Conservation (phyloP, 2,113 vertebrate species). For the Lophura nycthemera region DNA sequence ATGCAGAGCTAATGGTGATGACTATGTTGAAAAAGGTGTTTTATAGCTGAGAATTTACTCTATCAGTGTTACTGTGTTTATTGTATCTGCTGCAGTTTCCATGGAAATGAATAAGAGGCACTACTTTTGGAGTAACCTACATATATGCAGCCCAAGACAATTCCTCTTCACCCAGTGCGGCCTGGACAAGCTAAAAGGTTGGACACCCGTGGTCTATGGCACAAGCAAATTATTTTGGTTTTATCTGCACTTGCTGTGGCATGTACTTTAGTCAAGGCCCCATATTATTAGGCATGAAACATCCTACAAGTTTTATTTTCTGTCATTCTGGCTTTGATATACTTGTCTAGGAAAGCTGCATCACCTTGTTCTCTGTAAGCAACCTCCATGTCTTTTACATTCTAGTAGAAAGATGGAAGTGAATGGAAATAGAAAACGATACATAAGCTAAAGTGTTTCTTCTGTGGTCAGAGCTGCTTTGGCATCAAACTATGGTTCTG, state of each 20-base stretch:
- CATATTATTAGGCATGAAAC: not conserved
- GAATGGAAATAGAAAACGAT: not conserved
- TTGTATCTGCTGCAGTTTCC: no score
- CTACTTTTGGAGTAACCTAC: no score
- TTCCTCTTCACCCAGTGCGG: no score
- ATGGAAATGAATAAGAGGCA: no score
- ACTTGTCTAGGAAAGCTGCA: not conserved
- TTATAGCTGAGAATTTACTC: no score
- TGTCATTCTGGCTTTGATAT: conserved; percentile 19
- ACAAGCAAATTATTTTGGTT: conserved; percentile 4
- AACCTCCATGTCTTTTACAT: not conserved
- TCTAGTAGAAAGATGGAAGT: not conserved
- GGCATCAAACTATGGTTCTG: not conserved
- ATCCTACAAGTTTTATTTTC: not conserved
- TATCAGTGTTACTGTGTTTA: no score
- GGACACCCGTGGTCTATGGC: not conserved
- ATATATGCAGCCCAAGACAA: no score
- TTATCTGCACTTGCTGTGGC: not conserved
- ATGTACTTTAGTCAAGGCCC: not conserved
- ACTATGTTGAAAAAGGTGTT: no score
- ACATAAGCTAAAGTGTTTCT: not conserved
- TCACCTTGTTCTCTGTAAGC: not conserved
- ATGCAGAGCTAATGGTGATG: no score
- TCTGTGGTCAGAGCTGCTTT: not conserved
- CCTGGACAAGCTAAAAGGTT: no score